Evolutionary conservation across 2,797 vertebrate genomes (phyloP), one percentile per base, ranked within the genome.

Genomic region (Tympanoctomys barrerae): DNA sequence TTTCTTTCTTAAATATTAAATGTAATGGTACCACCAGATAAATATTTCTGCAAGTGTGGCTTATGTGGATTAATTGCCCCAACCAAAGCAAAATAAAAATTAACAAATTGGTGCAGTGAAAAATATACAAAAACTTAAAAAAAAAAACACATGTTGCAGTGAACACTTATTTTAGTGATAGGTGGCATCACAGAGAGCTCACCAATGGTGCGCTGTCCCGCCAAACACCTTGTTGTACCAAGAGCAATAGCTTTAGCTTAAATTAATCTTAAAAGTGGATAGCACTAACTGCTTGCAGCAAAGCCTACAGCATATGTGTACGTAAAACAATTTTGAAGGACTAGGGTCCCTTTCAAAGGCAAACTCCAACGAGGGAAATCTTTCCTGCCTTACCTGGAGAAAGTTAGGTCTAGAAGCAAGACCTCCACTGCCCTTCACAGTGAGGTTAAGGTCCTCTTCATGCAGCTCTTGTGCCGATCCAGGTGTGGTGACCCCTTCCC

Each of bases 1-100:
- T 94, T 78, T 64, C 79, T 88, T 94, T 84, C 78, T 91, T 91
- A 91, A 85, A 54, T 90, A 86, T 61, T 91, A 88, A 94, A 82
- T 95, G 52, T 68, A 87, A 83, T 87, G 21, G 86, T 86, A 89
- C 75, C 6, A 82, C 24, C 19, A 71, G 54, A 39, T 66, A 89
- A 80, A 94, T 88, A 80, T 21, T 77, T 95, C 90, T 70, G 66
- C 88, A 77, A 70, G 24, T 68, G 12, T 88, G 83, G n/a, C 9
- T 21, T 89, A 21, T 11, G 77, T 77, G 46, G 7, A 26, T 95
- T 78, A 79, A 68, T 90, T 94, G 73, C 21, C n/a, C 22, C 68
- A 94, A 52, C 2, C 24, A 93, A 86, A 94, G 22, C 24, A 96
- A 93, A 90, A 16, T 33, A 82, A 92, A 89, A 89, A 95, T 85